Percentiles rank a stretch among this genome's conserved stretches.
These are phyloP conservation scores for Beris chalybata DNA, from an alignment of 2,888 invertebrate species.

Conservation along the genomic window DNA sequence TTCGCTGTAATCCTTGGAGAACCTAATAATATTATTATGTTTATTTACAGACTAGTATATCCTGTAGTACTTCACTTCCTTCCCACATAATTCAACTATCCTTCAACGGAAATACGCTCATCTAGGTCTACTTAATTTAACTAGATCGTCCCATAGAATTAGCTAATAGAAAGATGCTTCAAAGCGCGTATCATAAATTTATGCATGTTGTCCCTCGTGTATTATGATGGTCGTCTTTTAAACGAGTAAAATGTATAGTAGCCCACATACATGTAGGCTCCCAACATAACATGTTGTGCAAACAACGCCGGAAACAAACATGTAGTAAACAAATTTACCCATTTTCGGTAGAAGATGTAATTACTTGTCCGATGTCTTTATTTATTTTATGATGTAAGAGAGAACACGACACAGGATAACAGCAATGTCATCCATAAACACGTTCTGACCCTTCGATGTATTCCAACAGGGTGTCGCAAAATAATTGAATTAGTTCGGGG, in stretches of 20 bases:
- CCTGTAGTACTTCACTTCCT: too few relatives aligned
- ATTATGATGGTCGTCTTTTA: neutral
- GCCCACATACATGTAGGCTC: neutral
- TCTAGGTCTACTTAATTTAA: too few relatives aligned
- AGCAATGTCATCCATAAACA: slow-evolving; percentile 32
- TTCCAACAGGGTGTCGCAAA: neutral
- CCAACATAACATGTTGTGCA: slow-evolving; percentile 27
- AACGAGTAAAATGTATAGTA: neutral
- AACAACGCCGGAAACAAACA: slow-evolving; percentile 29
- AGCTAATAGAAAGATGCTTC: too few relatives aligned
- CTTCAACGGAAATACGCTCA: too few relatives aligned
- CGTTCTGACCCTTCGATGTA: slow-evolving; percentile 19
- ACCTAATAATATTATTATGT: too few relatives aligned
- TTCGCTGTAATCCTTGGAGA: too few relatives aligned
- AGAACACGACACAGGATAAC: slow-evolving; percentile 31
- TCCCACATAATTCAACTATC: too few relatives aligned
- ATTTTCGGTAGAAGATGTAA: slow-evolving; percentile 32
- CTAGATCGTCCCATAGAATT: too few relatives aligned
- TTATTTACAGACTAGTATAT: too few relatives aligned
- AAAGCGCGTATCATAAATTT: too few relatives aligned
- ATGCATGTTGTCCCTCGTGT: too few relatives aligned
- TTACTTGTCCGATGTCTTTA: slow-evolving; percentile 32
- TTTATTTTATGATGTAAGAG: slow-evolving; percentile 32
- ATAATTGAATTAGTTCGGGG: too few relatives aligned
- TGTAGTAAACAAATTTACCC: slow-evolving; percentile 31